Base-by-base conservation (phyloP, 1,140 invertebrate species). In the Diachasma alloeum region DNA sequence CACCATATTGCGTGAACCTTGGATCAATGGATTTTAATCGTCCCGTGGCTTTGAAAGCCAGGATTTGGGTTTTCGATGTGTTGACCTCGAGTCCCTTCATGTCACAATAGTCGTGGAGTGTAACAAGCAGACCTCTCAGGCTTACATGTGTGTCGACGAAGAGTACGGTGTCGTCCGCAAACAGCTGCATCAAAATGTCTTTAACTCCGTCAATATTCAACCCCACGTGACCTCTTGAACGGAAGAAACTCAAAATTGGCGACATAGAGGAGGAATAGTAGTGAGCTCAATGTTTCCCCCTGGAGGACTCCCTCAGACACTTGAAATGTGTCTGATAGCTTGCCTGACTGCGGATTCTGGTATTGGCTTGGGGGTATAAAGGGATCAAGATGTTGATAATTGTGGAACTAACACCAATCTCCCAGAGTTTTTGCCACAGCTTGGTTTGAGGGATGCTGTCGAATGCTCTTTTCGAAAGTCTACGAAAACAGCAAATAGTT, bases 21-120 rank as follows among this genome's bases (percentile, higher is more conserved):
- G 56, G 31, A 1, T 56, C 31, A 9, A 56, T 24, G 3, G 17
- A 11, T 31, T 56, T 46, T 53, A 19, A 46, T 22, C 48, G 48
- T 4, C 48, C 48, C 10, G 48, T n/a, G 10, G 10, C 72, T 56
- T 67, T 69, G 46, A 75, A 77, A 4, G 53, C 26, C 1, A 79
- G 22, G 4, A 78, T 44, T 56, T 74, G 78, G 3, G 76, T 69
- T 78, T 78, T 78, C 4, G 36, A n/a, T 0, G 37, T 22, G 67
- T 80, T 80, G 39, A 73, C 70, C 31, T 56, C 39, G 2, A 80
- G 67, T 2, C 26, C 19, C 31, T 69, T 70, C 11, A 17, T 5
- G 0, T 70, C 31, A 37, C 75, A 80, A 24, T 78, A 80, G 37
- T 63, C 53, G 3, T 80, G 59, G n/a, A 77, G 56, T 4, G 68